phyloP scores from a whole-genome alignment of 2,113 vertebrate species.

The Cnemophilus loriae region DNA sequence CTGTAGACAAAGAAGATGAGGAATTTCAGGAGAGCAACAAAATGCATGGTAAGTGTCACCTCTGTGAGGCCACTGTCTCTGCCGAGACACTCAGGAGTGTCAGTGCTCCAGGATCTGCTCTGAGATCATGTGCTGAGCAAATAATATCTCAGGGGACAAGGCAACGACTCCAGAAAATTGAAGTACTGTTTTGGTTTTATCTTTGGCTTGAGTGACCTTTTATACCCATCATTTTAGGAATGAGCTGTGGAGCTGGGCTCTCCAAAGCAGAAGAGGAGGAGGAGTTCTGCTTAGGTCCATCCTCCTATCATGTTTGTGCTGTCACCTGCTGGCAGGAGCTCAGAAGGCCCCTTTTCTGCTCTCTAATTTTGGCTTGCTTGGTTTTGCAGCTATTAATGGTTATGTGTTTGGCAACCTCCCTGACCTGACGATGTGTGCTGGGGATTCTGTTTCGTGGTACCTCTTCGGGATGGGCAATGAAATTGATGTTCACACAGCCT shows the following conservation, averaged over 20 bases:
- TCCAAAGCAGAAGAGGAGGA: not conserved
- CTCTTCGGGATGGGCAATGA: constrained; percentile 79
- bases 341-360: not conserved
- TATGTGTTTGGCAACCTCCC: constrained; percentile 79
- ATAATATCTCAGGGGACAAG: not conserved
- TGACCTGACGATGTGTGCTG: constrained; percentile 69
- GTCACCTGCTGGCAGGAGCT: not conserved
- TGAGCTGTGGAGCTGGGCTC: not conserved
- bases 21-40: constrained; percentile 75
- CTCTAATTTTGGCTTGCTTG: constrained; percentile 16
- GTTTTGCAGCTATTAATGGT: constrained; percentile 76
- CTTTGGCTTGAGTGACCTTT: not conserved
- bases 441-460: constrained; percentile 70
- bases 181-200: not conserved
- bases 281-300: not conserved
- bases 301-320: not conserved
- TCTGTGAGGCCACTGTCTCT: not conserved
- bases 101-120: not conserved
- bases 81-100: not conserved
- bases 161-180: not conserved
- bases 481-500: constrained; percentile 75
- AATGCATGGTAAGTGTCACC: constrained; percentile 73
- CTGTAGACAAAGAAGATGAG: constrained; percentile 70
- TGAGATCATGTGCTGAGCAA: not conserved
- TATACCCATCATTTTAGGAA: not conserved